These are phyloP conservation scores for Erpobdella octoculata DNA, from an alignment of 2,888 invertebrate genomes.

Conservation along the genomic window DNA sequence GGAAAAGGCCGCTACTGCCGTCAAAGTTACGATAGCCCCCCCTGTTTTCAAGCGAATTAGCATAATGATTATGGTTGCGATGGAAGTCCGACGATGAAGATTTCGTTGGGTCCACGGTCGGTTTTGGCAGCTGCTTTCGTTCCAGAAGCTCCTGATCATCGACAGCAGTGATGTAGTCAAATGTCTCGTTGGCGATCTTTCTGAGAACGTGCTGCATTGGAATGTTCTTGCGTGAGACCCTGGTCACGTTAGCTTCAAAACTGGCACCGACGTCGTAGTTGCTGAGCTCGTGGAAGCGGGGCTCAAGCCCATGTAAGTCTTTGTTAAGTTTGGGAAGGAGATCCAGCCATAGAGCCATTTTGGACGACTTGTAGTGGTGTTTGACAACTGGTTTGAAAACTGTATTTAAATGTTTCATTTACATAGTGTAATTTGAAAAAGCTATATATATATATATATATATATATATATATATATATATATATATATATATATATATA, in stretches of 20 bases:
- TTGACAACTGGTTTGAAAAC: constrained; percentile 53
- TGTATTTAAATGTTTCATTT: no score
- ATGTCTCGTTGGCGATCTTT: not conserved
- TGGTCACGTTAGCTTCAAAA: constrained; percentile 6
- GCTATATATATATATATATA: no score
- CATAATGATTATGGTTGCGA: constrained; percentile 5
- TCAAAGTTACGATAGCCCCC: no score
- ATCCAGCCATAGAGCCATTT: constrained; percentile 88
- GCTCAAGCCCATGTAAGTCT: constrained; percentile 67
- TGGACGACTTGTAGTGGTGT: constrained; percentile 88
- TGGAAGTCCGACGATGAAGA: not conserved
- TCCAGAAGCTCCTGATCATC: no score
- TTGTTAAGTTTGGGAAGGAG: constrained; percentile 79
- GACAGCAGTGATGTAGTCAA: no score
- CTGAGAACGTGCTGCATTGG: not conserved
- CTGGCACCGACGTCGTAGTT: constrained; percentile 59
- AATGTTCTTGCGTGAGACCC: no score
- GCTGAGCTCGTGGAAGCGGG: constrained; percentile 74
- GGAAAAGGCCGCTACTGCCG: not conserved
- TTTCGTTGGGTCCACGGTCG: not conserved
- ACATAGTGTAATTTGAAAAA: no score
- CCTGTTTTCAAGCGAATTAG: not conserved
- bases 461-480: no score
- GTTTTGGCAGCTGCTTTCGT: not conserved
- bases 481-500: no score